phyloP scores from a whole-genome alignment of 2,888 invertebrate species.

The Drosophila neotestacea region DNA sequence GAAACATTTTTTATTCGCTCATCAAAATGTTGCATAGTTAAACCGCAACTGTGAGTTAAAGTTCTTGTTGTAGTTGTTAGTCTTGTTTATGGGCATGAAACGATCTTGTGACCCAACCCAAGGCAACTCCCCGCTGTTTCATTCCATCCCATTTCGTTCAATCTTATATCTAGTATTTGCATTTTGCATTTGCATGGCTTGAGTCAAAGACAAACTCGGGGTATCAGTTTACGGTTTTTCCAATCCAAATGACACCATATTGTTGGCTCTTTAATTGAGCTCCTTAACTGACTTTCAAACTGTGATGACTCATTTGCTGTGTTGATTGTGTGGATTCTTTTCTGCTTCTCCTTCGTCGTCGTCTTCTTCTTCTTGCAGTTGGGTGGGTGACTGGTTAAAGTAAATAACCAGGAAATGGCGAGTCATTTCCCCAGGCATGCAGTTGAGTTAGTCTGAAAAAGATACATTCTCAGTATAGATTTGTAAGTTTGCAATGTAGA shows the following conservation, averaged over 20 bases:
- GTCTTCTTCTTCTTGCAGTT: background rate
- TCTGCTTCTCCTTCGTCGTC: background rate
- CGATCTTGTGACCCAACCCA: constrained; percentile 6
- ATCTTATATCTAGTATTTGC: background rate
- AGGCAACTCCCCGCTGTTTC: constrained; percentile 2
- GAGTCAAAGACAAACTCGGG: constrained; percentile 37
- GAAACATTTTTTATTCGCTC: constrained; percentile 14
- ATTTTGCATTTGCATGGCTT: constrained; percentile 50
- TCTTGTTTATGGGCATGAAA: constrained; percentile 7
- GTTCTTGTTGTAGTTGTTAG: background rate
- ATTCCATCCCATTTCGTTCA: constrained; percentile 7
- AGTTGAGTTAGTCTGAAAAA: constrained; percentile 5
- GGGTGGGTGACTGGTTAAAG: constrained; percentile 7
- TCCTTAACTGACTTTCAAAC: constrained; percentile 27
- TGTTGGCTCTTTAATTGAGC: constrained; percentile 55
- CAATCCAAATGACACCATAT: constrained; percentile 52
- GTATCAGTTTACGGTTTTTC: constrained; percentile 51
- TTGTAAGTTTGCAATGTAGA: constrained; percentile 2
- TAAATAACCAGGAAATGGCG: constrained; percentile 18
- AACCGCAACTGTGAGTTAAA: constrained; percentile 26
- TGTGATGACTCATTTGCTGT: constrained; percentile 45
- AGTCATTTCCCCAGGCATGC: constrained; percentile 7
- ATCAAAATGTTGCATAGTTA: constrained; percentile 35
- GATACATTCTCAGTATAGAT: background rate
- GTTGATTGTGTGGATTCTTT: constrained; percentile 10